phyloP scores from a whole-genome alignment of 2,888 invertebrate species.

The Cloeon dipterum region DNA sequence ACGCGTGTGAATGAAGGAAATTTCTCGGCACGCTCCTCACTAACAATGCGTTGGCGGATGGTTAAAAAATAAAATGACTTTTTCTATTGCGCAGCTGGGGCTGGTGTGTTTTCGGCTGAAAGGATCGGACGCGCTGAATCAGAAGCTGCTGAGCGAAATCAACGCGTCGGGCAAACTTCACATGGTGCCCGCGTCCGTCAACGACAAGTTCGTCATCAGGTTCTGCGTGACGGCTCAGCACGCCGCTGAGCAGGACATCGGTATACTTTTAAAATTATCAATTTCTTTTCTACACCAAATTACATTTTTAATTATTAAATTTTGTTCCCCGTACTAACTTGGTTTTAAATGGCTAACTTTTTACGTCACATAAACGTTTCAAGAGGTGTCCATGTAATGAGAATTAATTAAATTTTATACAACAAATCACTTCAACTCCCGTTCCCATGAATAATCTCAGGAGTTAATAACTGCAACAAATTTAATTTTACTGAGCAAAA shows the following conservation, averaged over 20 bases:
- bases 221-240: conserved; percentile 88
- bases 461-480: too few species aligned
- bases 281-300: conserved; percentile 10
- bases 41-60: too few species aligned
- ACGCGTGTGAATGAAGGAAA: too few species aligned
- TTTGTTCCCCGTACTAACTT: conserved; percentile 10
- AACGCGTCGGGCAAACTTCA: conserved; percentile 90
- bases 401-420: too few species aligned
- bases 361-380: too few species aligned
- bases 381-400: too few species aligned
- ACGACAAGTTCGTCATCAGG: conserved; percentile 74
- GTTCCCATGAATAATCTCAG: too few species aligned
- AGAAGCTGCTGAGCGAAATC: conserved; percentile 72
- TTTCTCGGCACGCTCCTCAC: too few species aligned
- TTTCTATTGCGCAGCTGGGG: conserved; percentile 38
- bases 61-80: too few species aligned
- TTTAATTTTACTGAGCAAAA: too few species aligned
- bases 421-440: too few species aligned
- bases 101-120: conserved; percentile 77
- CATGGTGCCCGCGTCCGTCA: conserved; percentile 86
- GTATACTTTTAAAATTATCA: too few species aligned
- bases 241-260: conserved; percentile 61
- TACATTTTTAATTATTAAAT: conserved; percentile 8
- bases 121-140: conserved; percentile 51
- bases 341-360: neutral